A percentile compares a stretch with the other conserved stretches of the same genome.
phyloP scores from a whole-genome alignment of 2,888 invertebrate species.

The Lasioglossum morio region DNA sequence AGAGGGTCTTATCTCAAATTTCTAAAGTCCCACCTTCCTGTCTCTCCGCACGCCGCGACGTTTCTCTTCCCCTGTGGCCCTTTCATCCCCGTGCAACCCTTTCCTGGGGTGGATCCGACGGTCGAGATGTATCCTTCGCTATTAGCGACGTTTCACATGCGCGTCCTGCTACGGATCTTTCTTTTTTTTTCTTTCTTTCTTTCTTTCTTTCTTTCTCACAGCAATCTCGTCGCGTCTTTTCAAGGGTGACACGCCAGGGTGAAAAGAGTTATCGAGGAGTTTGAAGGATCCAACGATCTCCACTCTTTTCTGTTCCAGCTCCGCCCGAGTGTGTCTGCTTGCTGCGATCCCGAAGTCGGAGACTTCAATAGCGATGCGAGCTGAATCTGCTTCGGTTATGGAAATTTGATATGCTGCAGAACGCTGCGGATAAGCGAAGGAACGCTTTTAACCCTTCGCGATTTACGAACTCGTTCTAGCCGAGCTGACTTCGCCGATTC shows the following conservation, averaged over 20 bases:
- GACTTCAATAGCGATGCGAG: constrained; percentile 7
- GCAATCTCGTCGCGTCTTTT: constrained; percentile 2
- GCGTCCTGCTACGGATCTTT: constrained; percentile 28
- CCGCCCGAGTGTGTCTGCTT: not conserved
- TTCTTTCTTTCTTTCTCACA: constrained; percentile 22
- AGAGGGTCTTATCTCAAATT: constrained; percentile 72
- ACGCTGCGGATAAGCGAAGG: not conserved
- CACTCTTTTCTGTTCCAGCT: constrained; percentile 5
- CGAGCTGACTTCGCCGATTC: not conserved
- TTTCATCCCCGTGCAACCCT: constrained; percentile 40
- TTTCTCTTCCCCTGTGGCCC: constrained; percentile 32
- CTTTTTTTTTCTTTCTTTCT: constrained; percentile 13
- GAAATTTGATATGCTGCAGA: constrained; percentile 15
- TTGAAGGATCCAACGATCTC: constrained; percentile 1
- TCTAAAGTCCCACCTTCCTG: constrained; percentile 64
- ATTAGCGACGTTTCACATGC: constrained; percentile 51
- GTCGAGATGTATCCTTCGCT: constrained; percentile 45
- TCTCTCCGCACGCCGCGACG: constrained; percentile 47
- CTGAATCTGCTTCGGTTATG: constrained; percentile 12
- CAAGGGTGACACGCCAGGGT: constrained; percentile 1
- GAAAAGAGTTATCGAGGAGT: constrained; percentile 23
- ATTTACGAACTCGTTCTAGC: not conserved
- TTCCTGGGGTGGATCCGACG: constrained; percentile 30
- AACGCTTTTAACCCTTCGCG: not conserved
- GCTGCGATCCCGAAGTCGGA: constrained; percentile 4